phyloP scores from a whole-genome alignment of 2,113 vertebrate genomes.

The Salvator merianae region DNA sequence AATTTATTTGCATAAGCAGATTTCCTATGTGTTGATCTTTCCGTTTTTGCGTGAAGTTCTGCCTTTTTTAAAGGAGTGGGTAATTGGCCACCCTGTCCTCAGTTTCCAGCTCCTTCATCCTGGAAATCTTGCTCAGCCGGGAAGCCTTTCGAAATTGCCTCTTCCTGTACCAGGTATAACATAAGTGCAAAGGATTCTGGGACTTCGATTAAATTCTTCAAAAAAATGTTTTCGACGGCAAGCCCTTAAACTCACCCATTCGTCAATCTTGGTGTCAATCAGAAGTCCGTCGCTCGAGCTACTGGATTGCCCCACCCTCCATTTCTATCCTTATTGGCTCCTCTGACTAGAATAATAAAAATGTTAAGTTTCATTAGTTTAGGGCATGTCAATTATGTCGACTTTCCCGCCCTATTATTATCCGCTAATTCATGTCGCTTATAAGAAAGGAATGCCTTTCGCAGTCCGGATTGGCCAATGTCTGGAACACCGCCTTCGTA shows the following conservation, averaged over 20 bases:
- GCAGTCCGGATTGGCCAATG: not conserved
- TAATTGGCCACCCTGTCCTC: not conserved
- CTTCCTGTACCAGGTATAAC: too few relatives aligned
- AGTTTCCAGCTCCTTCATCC: too few relatives aligned
- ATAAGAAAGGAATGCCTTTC: not conserved
- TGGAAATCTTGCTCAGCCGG: too few relatives aligned
- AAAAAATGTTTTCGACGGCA: not conserved
- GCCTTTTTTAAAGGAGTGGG: not conserved
- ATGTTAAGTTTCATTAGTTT: not conserved
- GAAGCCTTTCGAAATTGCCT: too few relatives aligned
- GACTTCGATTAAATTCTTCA: not conserved
- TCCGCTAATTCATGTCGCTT: not conserved
- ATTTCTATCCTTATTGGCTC: slow-evolving; percentile 17
- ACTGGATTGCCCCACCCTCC: not conserved
- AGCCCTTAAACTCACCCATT: slow-evolving; percentile 15
- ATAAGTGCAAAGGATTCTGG: not conserved
- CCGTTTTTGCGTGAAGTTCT: not conserved
- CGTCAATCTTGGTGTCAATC: slow-evolving; percentile 22
- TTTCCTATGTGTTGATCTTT: not conserved
- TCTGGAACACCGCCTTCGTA: not conserved
- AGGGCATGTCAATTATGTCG: not conserved
- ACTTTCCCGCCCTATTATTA: not conserved
- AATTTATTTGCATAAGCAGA: not conserved
- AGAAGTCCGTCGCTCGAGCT: not conserved
- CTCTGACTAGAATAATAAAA: not conserved